Evolutionary conservation across 2,113 vertebrate species (phyloP).

Genomic region (Siniperca chuatsi): DNA sequence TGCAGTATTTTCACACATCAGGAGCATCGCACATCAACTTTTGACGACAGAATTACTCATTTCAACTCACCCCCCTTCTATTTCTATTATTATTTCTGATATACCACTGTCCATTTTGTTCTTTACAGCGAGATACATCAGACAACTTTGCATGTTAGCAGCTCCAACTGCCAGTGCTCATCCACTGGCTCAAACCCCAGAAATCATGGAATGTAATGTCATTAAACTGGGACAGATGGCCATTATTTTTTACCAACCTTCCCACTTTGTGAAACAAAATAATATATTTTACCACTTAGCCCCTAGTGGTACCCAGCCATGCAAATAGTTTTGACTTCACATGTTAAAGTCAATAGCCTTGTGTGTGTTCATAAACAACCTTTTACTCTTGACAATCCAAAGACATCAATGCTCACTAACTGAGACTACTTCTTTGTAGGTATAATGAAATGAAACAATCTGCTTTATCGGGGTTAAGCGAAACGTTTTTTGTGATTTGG

Average conservation of each 20-base stretch:
- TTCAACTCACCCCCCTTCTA: not conserved
- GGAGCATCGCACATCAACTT: not conserved
- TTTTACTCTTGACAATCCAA: not conserved
- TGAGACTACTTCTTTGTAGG: not conserved
- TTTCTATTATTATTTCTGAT: not conserved
- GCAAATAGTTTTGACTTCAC: not conserved
- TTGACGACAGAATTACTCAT: not conserved
- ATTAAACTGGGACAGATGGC: constrained; percentile 22
- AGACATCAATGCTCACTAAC: not conserved
- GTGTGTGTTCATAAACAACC: not conserved
- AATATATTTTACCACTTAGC: not conserved
- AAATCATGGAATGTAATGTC: constrained; percentile 2
- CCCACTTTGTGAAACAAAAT: not conserved
- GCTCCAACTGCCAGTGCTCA: not conserved
- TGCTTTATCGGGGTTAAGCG: not conserved
- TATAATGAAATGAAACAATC: not conserved
- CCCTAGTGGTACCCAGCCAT: not conserved
- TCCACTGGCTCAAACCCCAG: not conserved
- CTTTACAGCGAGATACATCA: not conserved
- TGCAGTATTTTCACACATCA: not conserved
- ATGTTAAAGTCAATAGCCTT: not conserved
- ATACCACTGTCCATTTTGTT: not conserved
- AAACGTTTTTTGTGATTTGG: not conserved
- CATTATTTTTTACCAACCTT: not conserved
- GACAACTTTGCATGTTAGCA: not conserved